Conservation (phyloP, 2,888 invertebrate genomes). For the Bursaphelenchus okinawaensis region DNA sequence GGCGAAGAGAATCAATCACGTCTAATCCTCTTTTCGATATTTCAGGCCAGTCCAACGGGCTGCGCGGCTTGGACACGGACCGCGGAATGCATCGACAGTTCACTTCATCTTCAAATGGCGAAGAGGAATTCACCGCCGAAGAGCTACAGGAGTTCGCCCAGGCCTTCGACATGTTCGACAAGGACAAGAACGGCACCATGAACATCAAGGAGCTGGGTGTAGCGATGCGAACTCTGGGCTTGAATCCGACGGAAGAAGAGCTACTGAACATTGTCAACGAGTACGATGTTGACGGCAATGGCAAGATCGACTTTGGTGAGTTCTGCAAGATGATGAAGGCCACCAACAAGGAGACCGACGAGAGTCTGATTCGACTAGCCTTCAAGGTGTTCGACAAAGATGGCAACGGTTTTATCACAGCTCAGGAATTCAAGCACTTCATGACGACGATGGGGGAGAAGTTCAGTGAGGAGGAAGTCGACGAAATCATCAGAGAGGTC, state of each 20-base stretch:
- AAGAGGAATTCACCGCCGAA: conserved; percentile 55
- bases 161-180: conserved; percentile 56
- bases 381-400: conserved; percentile 42
- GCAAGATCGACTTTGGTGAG: conserved; percentile 58
- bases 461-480: conserved; percentile 58
- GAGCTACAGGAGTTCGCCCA: conserved; percentile 58
- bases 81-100: conserved; percentile 51
- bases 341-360: conserved; percentile 58
- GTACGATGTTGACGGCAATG: conserved; percentile 58
- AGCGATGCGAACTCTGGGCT: conserved; percentile 57
- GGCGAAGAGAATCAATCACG: not conserved
- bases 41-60: conserved; percentile 22
- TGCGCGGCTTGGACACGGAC: conserved; percentile 25
- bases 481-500: conserved; percentile 57
- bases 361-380: conserved; percentile 56
- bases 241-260: conserved; percentile 58
- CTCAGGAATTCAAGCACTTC: conserved; percentile 57
- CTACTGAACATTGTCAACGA: conserved; percentile 50
- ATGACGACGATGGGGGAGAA: conserved; percentile 55
- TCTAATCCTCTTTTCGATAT: conserved; percentile 1
- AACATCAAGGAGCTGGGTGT: conserved; percentile 58
- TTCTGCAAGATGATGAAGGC: conserved; percentile 59
- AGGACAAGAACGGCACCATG: conserved; percentile 58
- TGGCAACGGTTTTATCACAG: conserved; percentile 49
- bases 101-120: conserved; percentile 50